Base-by-base conservation (phyloP, 2,888 invertebrate species). In the Epiblema foenella region DNA sequence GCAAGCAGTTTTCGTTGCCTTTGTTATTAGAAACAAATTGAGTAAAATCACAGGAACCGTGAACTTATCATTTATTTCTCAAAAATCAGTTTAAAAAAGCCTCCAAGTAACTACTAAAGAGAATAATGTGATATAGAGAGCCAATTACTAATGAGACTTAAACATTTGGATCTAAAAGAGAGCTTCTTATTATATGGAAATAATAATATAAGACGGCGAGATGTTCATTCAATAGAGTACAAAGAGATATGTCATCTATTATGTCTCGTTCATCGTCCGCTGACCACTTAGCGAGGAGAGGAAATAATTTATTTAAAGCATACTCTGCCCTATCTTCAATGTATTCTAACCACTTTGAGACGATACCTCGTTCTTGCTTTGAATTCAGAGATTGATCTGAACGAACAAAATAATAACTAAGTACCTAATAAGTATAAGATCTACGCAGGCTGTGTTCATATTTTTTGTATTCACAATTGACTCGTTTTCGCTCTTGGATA, bases 241-340 rank as follows among this genome's bases (percentile, higher is more conserved):
- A 89, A 90, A 88, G 86, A 85, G 83, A 88, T 86, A 86, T 85
- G 84, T 87, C 89, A 87, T 89, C 87, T 88, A 89, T 90, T 90
- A 87, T 85, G 81, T 84, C 82, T 86, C 83, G 86, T 88, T 87
- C 83, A 86, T 88, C 90, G 88, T 88, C 81, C 78, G 83, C 81
- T 89, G 88, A 87, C 89, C 90, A 89, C 88, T 91, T 89, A 89
- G 84, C 79, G 83, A 77, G 72, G 80, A 85, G 87, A 90, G 90
- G 90, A 91, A 90, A 90, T 90, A 84, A 89, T 89, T 91, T 91
- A 89, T 92, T 91, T 85, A 87, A 83, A 83, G 79, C 81, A 76
- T 78, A 82, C 82, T 79, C 80, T 77, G 77, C 76, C 82, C 81
- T 81, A 77, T 80, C 79, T 80, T 79, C 74, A 73, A 76, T 77